phyloP scores from a whole-genome alignment of 2,113 vertebrate genomes.

The Opisthocomus hoazin region DNA sequence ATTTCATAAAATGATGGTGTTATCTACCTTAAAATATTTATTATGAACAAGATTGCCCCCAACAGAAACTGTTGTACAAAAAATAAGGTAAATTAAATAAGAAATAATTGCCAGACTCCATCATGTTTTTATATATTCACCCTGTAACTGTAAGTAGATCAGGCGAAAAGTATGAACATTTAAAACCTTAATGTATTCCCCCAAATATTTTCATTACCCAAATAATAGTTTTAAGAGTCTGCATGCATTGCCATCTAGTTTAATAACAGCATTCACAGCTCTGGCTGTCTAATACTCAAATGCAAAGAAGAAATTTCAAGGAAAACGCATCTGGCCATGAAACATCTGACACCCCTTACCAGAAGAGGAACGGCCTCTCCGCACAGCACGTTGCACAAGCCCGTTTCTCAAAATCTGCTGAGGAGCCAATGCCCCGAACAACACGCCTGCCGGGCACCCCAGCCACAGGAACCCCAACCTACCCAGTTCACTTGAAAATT shows the following conservation, averaged over 20 bases:
- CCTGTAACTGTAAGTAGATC: not conserved
- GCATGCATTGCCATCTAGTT: not conserved
- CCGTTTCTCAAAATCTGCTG: not conserved
- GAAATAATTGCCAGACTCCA: not conserved
- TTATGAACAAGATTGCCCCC: not conserved
- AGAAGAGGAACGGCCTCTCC: fast-evolving
- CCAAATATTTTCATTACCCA: not conserved
- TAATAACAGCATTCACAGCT: not conserved
- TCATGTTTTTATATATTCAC: not conserved
- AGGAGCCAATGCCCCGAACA: not conserved
- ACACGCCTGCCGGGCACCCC: not conserved
- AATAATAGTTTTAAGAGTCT: not conserved
- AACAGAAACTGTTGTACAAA: not conserved
- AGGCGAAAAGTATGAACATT: not conserved
- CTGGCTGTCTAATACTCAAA: not conserved
- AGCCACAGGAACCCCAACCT: not conserved
- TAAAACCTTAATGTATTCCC: not conserved
- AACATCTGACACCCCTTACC: not conserved
- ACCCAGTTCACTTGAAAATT: not conserved
- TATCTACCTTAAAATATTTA: not conserved
- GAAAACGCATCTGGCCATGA: not conserved
- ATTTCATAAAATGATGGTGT: not conserved
- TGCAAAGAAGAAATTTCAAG: not conserved
- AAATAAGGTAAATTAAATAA: not conserved
- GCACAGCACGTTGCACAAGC: not conserved